Conservation (phyloP, 2,888 invertebrate species). For the Geophilus truncorum region DNA sequence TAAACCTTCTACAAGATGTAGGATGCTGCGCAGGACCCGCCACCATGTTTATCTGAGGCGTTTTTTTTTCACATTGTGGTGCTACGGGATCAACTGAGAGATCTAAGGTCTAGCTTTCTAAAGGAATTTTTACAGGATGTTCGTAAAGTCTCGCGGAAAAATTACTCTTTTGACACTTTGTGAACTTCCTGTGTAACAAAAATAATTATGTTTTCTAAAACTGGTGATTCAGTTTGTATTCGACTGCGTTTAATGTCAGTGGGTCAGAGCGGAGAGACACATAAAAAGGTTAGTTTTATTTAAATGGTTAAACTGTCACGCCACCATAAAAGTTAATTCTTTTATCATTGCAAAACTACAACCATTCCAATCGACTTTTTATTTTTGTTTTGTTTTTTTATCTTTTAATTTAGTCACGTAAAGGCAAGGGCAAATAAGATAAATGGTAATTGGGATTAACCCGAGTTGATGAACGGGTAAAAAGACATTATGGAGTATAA, state of each 20-base stretch:
- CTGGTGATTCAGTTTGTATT: neutral
- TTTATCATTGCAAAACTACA: neutral
- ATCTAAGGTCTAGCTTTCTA: neutral
- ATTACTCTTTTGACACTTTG: neutral
- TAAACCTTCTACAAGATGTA: neutral
- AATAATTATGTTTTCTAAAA: too few relatives aligned
- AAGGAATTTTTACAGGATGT: neutral
- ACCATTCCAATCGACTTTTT: neutral
- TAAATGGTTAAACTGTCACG: neutral
- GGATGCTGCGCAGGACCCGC: conserved; percentile 17
- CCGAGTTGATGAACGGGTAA: neutral
- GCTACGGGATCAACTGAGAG: neutral
- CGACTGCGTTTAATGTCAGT: neutral
- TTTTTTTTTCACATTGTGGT: neutral
- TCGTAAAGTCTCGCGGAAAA: too few relatives aligned
- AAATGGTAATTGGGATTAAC: neutral
- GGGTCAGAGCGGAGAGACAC: conserved; percentile 6
- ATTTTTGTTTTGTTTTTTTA: too few relatives aligned
- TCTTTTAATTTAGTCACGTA: neutral
- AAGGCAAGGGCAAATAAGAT: neutral
- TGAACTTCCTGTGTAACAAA: too few relatives aligned
- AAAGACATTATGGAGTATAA: neutral
- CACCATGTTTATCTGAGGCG: conserved; percentile 17
- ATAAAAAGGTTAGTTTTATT: neutral
- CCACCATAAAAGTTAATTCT: neutral